Evolutionary conservation across 1,140 invertebrate species (phyloP).

Genomic region (Procambarus virginalis): DNA sequence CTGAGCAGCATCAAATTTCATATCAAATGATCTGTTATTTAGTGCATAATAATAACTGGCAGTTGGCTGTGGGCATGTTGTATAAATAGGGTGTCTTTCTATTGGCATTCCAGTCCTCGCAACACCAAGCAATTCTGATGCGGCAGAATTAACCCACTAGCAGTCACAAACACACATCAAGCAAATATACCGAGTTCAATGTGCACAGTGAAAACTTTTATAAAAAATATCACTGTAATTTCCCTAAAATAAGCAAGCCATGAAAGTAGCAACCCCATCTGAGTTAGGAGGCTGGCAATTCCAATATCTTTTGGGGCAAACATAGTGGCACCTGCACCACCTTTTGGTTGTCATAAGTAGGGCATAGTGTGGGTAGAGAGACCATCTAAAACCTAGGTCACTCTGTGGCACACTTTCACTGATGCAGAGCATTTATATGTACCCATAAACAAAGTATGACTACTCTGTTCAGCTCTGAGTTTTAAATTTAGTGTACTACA

Average conservation of each 20-base stretch:
- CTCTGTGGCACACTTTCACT: neutral
- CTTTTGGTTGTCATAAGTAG: neutral
- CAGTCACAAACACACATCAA: conserved; percentile 14
- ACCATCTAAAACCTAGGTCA: neutral
- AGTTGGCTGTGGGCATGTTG: neutral
- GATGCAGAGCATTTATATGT: neutral
- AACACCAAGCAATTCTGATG: neutral
- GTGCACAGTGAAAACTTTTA: neutral
- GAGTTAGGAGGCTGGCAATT: neutral
- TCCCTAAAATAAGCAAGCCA: conserved; percentile 1
- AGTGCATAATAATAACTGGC: neutral
- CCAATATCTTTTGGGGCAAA: neutral
- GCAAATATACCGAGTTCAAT: conserved; percentile 9
- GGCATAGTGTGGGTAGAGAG: neutral
- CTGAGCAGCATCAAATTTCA: neutral
- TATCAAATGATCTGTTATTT: neutral
- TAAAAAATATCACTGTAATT: neutral
- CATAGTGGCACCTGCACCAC: conserved; percentile 4
- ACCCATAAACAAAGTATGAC: neutral
- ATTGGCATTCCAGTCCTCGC: neutral
- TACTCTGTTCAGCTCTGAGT: neutral
- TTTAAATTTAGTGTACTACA: neutral
- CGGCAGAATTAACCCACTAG: neutral
- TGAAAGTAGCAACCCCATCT: conserved; percentile 2
- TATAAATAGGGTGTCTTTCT: neutral